Percentiles rank a stretch among this genome's conserved stretches.
Conservation (phyloP, 2,113 vertebrate genomes). For the Cheirogaleus medius region DNA sequence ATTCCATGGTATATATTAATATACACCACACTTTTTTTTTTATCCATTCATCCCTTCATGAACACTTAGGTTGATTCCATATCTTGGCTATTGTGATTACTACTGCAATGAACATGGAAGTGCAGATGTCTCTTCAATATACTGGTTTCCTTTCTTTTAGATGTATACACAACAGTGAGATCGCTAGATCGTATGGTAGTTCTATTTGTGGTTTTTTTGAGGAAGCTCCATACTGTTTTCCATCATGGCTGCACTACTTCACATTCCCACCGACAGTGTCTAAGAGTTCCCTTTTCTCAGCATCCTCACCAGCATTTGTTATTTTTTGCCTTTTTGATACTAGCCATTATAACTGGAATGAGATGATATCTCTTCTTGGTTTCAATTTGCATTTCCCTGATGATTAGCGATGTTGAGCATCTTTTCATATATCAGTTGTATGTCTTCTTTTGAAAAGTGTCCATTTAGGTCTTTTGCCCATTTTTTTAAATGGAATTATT, state of each 20-base stretch:
- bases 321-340: neutral
- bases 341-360: neutral
- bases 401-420: neutral
- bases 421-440: neutral
- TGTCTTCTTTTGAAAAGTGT: neutral
- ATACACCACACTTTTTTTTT: neutral
- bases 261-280: neutral
- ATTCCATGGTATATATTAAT: neutral
- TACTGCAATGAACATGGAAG: neutral
- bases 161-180: neutral
- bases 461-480: neutral
- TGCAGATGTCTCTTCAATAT: neutral
- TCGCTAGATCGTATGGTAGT: neutral
- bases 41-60: neutral
- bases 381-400: neutral
- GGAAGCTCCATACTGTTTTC: neutral
- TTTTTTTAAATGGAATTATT: neutral
- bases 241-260: neutral
- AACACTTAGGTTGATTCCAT: neutral
- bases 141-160: neutral
- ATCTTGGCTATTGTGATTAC: neutral
- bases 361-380: neutral
- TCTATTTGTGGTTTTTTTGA: neutral
- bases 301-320: neutral
- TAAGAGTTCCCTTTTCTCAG: neutral